Evolutionary conservation across 1,140 invertebrate genomes (phyloP).

Genomic region (Hetaerina americana): DNA sequence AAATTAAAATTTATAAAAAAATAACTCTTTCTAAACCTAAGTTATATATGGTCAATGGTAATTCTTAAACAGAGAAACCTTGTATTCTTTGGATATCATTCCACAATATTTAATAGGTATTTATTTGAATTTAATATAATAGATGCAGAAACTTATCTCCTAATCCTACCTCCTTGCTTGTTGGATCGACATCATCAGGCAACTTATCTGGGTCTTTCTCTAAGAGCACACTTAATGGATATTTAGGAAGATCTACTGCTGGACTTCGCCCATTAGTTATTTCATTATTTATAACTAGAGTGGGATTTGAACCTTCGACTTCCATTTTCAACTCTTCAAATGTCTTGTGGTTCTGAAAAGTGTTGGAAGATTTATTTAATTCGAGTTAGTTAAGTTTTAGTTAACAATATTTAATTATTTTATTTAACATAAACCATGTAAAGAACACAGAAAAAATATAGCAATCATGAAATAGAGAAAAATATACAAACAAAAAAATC

Average conservation of each 20-base stretch:
- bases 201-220: constrained; percentile 61
- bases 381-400: too few relatives aligned
- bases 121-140: background rate
- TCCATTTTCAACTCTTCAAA: constrained; percentile 46
- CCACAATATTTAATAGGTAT: background rate
- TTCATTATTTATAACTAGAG: constrained; percentile 29
- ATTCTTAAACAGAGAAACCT: constrained; percentile 10
- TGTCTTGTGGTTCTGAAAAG: constrained; percentile 41
- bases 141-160: background rate
- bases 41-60: background rate
- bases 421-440: too few relatives aligned
- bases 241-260: constrained; percentile 66
- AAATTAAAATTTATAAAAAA: constrained; percentile 18
- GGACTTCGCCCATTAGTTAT: constrained; percentile 26
- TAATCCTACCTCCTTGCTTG: constrained; percentile 60
- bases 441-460: too few relatives aligned
- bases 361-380: too few relatives aligned
- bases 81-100: constrained; percentile 4
- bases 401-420: too few relatives aligned
- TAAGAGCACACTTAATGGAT: constrained; percentile 55
- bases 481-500: too few relatives aligned
- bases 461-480: too few relatives aligned
- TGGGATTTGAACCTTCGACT: constrained; percentile 30
- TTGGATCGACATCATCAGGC: constrained; percentile 65
- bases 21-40: background rate